These are phyloP conservation scores for Sebastes steindachneri DNA, from an alignment of 2,797 vertebrate species.

Conservation along the genomic window DNA sequence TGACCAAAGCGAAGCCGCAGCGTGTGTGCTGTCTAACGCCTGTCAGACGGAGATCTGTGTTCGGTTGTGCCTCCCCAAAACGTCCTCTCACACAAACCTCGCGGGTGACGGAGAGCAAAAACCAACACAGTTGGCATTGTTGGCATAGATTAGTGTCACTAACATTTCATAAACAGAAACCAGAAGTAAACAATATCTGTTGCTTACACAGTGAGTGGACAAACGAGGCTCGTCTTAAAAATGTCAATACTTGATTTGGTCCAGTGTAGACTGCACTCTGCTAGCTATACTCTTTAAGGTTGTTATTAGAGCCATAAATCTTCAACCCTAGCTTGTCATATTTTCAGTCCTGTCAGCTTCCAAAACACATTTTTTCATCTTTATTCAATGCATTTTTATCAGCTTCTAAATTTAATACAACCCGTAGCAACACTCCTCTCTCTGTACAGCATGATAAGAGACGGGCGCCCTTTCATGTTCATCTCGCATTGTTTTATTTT, in stretches of 20 bases:
- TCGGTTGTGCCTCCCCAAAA: constrained; percentile 31
- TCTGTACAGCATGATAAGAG: constrained; percentile 12
- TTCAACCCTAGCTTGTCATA: background rate
- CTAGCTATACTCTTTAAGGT: background rate
- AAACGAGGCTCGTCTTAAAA: background rate
- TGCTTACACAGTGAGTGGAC: background rate
- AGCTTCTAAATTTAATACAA: constrained; percentile 31
- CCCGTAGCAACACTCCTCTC: background rate
- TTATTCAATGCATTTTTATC: constrained; percentile 25
- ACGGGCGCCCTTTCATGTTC: constrained; percentile 31
- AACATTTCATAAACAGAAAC: constrained; percentile 26
- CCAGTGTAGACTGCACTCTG: background rate
- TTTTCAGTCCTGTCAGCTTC: background rate
- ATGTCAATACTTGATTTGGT: constrained; percentile 3
- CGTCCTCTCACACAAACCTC: constrained; percentile 9
- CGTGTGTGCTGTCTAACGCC: background rate
- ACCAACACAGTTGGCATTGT: constrained; percentile 39
- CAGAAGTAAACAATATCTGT: constrained; percentile 34
- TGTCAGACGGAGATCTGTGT: constrained; percentile 42
- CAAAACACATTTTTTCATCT: constrained; percentile 5
- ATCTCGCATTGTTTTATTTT: constrained; percentile 52
- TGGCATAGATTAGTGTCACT: constrained; percentile 56
- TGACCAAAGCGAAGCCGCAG: background rate
- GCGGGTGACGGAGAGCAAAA: constrained; percentile 15
- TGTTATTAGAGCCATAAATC: background rate